phyloP scores from a whole-genome alignment of 2,113 vertebrate genomes.

The Herpetotheres cachinnans region DNA sequence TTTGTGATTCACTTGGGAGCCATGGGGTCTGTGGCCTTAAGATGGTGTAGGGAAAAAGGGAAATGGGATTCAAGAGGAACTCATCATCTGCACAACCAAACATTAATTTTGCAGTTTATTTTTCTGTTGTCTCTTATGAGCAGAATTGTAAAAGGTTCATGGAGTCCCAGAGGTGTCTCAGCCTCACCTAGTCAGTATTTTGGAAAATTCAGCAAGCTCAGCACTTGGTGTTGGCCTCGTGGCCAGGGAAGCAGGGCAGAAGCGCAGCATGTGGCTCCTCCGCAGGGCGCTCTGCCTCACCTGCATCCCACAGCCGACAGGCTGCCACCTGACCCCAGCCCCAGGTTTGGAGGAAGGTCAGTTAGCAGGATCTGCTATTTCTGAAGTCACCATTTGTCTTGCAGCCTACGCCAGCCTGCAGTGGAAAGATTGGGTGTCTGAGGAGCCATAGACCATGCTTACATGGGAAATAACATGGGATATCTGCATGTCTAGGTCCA shows the following conservation, averaged over 20 bases:
- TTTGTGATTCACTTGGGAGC: background rate
- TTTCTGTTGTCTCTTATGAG: background rate
- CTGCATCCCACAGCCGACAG: background rate
- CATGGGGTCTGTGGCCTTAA: background rate
- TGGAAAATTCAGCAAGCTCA: background rate
- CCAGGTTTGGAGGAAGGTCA: background rate
- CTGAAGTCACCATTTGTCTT: background rate
- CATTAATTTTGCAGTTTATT: background rate
- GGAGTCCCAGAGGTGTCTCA: background rate
- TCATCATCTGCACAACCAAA: background rate
- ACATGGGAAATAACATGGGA: background rate
- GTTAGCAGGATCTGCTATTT: background rate
- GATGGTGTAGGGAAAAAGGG: background rate
- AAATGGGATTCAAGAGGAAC: background rate
- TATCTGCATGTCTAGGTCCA: background rate
- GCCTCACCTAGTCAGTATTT: background rate
- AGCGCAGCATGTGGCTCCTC: background rate
- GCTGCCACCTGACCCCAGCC: background rate
- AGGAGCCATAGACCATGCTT: background rate
- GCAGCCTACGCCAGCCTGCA: background rate
- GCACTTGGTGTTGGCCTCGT: background rate
- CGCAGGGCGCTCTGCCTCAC: rapidly evolving
- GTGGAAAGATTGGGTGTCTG: background rate
- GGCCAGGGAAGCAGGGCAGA: background rate
- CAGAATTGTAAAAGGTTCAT: background rate